Percentiles rank a stretch among this genome's conserved stretches.
Evolutionary conservation across 2,888 invertebrate genomes (phyloP).

Genomic region (Onchidella celtica): DNA sequence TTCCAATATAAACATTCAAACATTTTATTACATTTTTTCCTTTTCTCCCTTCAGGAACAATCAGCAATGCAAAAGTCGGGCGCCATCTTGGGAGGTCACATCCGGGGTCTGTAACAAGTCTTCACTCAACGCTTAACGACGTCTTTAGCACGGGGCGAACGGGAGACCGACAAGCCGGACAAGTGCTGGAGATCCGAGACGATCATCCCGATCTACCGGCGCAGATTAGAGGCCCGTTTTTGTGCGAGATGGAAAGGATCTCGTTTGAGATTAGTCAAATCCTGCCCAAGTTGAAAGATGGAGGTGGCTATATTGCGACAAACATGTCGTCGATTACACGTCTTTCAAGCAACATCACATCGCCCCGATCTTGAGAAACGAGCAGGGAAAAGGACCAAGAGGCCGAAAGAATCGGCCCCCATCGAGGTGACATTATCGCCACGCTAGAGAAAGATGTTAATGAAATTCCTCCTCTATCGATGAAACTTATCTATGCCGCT

Average conservation of each 20-base stretch:
- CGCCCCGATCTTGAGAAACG: not conserved
- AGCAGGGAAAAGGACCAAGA: not conserved
- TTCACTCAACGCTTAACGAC: not conserved
- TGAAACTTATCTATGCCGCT: not conserved
- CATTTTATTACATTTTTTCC: too few relatives aligned
- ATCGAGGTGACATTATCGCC: conserved; percentile 7
- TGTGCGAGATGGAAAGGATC: not conserved
- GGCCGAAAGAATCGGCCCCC: not conserved
- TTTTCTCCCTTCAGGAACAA: too few relatives aligned
- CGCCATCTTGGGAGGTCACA: not conserved
- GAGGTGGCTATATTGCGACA: not conserved
- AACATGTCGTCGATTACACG: not conserved
- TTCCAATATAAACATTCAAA: too few relatives aligned
- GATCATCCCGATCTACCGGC: not conserved
- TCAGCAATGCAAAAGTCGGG: too few relatives aligned
- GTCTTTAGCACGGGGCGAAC: not conserved
- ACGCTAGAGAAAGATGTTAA: conserved; percentile 11
- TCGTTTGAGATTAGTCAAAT: not conserved
- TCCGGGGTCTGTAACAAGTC: not conserved
- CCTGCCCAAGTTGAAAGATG: not conserved
- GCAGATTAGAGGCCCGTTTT: not conserved
- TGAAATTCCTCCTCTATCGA: not conserved
- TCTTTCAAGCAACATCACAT: not conserved
- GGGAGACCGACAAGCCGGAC: not conserved
- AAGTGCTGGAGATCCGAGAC: not conserved